phyloP scores from a whole-genome alignment of 1,140 invertebrate species.

The Euwallacea fornicatus region DNA sequence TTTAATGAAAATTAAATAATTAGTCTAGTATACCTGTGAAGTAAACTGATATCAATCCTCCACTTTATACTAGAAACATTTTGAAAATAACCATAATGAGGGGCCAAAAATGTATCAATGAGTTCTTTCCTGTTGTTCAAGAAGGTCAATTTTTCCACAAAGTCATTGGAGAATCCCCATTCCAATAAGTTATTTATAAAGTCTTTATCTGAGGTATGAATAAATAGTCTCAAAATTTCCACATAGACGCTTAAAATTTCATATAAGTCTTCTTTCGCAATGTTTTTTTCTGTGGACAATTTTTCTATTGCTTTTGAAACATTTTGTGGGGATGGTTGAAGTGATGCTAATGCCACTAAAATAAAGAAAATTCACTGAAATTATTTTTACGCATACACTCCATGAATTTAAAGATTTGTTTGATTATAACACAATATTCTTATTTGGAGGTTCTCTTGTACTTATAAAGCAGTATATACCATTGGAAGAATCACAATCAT shows the following conservation, averaged over 20 bases:
- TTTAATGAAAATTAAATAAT: constrained; percentile 11
- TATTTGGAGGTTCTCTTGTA: too few relatives aligned
- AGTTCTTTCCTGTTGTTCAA: constrained; percentile 38
- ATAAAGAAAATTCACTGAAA: not conserved
- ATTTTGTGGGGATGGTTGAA: constrained; percentile 38
- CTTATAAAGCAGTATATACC: too few relatives aligned
- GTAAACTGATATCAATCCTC: constrained; percentile 47
- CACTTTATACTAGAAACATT: constrained; percentile 43
- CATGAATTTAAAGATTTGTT: too few relatives aligned
- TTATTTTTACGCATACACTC: too few relatives aligned
- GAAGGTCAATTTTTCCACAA: constrained; percentile 41
- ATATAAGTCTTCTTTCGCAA: constrained; percentile 37
- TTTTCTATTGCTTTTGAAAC: constrained; percentile 36
- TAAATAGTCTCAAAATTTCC: constrained; percentile 38
- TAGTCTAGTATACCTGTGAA: constrained; percentile 34
- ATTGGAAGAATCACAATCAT: too few relatives aligned
- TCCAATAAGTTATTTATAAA: constrained; percentile 37
- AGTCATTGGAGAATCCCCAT: constrained; percentile 41
- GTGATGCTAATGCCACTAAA: constrained; percentile 40
- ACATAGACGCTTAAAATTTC: constrained; percentile 41
- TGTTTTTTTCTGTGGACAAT: constrained; percentile 37
- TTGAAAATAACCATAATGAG: constrained; percentile 35
- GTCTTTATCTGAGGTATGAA: constrained; percentile 40
- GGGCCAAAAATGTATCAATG: constrained; percentile 36
- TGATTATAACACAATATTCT: too few relatives aligned